Conservation (phyloP, 2,797 vertebrate genomes). For the Leuciscus waleckii region DNA sequence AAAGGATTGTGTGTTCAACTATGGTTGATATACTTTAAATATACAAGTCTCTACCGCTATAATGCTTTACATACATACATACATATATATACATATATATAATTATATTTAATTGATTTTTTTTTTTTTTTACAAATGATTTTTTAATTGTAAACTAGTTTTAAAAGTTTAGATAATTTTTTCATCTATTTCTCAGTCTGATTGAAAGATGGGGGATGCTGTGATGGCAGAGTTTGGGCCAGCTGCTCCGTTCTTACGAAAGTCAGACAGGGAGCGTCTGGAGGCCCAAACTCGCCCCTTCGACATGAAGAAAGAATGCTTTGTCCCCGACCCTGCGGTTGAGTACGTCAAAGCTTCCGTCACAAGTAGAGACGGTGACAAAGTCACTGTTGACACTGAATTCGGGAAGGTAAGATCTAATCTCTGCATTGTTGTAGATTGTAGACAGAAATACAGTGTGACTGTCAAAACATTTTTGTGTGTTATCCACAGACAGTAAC, state of each 20-base stretch:
- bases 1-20: not conserved
- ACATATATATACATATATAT: no score
- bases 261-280: conserved; percentile 67
- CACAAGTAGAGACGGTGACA: conserved; percentile 76
- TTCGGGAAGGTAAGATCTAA: conserved; percentile 72
- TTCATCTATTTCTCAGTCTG: not conserved
- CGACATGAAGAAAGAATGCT: conserved; percentile 69
- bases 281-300: conserved; percentile 79
- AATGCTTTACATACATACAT: not conserved
- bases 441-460: not conserved
- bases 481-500: conserved; percentile 40
- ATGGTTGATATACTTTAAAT: no score
- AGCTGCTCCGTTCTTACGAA: conserved; percentile 74
- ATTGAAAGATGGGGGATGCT: conserved; percentile 55
- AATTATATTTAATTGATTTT: no score
- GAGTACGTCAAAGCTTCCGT: conserved; percentile 79
- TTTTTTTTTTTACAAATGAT: no score
- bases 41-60: not conserved
- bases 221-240: conserved; percentile 76
- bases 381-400: conserved; percentile 79
- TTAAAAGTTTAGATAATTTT: not conserved
- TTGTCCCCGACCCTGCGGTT: conserved; percentile 72
- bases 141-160: not conserved
- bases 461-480: not conserved
- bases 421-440: not conserved